Evolutionary conservation across 2,113 vertebrate genomes (phyloP), one percentile per base, ranked within the genome.

Genomic region (Tapirus terrestris): DNA sequence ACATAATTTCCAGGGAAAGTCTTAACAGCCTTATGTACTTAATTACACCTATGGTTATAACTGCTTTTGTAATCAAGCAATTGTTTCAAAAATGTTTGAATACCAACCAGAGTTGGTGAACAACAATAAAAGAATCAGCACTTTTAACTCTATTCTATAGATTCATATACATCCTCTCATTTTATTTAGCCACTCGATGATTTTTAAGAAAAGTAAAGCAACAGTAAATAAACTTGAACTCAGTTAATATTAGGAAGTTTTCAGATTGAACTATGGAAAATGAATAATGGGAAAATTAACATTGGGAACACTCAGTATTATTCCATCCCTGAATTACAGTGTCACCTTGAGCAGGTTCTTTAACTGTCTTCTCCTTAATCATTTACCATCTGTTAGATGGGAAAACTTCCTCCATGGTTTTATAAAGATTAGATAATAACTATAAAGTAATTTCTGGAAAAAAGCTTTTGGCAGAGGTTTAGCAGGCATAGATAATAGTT

Each of bases 391-490:
- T 94, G 98, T 97, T 96, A 94, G 81, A 96, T 79, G 90, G 72
- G 92, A 96, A 97, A 91, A 97, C 94, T 98, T 98, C 97, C 97
- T 98, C 89, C 92, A 96, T 93, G 60, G 96, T 92, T 98, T 97
- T 97, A 95, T 94, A 96, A 97, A 98, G 97, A 97, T 98, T 98
- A 98, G 97, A 98, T 98, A 98, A 97, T 98, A 98, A 96, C 97
- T 97, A 96, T 98, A 98, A 96, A 96, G 95, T 79, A 72, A 58
- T 97, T 97, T 94, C 95, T 96, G 63, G 87, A 29, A 53, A 86
- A 97, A 96, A 82, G 3, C 45, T 96, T 89, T 97, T 98, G 98
- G 97, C 97, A 97, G 72, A 96, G 36, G 60, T 96, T 60, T 90
- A 92, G 53, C 45, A 82, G 16, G 83, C 43, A 85, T 89, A 95